Percentiles rank a stretch among this genome's conserved stretches.
Evolutionary conservation across 2,888 invertebrate genomes (phyloP).

Genomic region (Trichogramma evanescens): DNA sequence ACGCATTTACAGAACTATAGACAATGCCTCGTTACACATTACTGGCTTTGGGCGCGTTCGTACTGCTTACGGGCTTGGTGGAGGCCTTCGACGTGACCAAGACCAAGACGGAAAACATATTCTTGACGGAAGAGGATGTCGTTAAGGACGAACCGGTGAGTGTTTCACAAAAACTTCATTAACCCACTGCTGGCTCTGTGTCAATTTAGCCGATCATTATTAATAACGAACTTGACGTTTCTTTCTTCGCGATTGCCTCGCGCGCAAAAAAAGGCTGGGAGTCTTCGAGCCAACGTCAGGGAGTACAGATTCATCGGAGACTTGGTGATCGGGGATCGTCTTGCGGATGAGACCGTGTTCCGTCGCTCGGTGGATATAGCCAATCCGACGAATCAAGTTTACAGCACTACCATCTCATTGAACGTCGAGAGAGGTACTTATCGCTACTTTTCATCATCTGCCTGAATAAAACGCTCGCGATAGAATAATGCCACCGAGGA

Average conservation of each 20-base stretch:
- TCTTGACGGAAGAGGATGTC: slow-evolving; percentile 30
- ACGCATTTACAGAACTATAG: not conserved
- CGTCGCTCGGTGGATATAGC: slow-evolving; percentile 35
- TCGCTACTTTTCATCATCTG: no score
- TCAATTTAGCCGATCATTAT: not conserved
- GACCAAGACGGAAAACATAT: slow-evolving; percentile 27
- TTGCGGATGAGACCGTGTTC: slow-evolving; percentile 38
- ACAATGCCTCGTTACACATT: slow-evolving; percentile 3
- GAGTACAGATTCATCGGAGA: slow-evolving; percentile 38
- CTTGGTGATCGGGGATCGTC: slow-evolving; percentile 34
- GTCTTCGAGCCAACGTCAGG: slow-evolving; percentile 6
- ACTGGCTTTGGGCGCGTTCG: slow-evolving; percentile 6
- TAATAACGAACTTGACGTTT: not conserved
- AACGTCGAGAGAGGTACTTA: slow-evolving; percentile 35
- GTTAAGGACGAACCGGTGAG: slow-evolving; percentile 28
- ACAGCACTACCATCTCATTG: slow-evolving; percentile 32
- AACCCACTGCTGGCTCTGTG: no score
- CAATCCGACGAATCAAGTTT: slow-evolving; percentile 37
- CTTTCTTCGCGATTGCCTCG: not conserved
- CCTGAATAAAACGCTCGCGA: no score
- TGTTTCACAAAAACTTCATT: not conserved
- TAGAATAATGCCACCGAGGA: no score
- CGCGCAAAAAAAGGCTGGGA: not conserved
- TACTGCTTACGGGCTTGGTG: slow-evolving; percentile 11
- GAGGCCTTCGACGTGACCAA: slow-evolving; percentile 28